A percentile compares a stretch with the other conserved stretches of the same genome.
Evolutionary conservation across 2,888 invertebrate species (phyloP).

Genomic region (Heliconius ethilla): DNA sequence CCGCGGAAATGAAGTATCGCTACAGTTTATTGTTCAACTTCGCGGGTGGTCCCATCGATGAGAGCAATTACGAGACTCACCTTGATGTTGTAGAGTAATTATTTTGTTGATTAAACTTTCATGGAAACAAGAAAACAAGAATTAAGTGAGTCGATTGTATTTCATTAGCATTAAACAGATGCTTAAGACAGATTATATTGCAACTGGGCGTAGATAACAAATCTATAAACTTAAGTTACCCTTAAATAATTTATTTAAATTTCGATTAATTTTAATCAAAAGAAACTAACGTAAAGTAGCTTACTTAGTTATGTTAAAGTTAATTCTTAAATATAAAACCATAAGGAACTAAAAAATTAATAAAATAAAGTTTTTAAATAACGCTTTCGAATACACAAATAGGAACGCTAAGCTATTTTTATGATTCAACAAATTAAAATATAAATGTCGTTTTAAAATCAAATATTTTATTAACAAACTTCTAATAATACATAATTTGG

Average conservation of each 20-base stretch:
- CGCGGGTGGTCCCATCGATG: constrained; percentile 40
- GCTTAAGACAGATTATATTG: constrained; percentile 4
- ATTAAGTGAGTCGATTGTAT: constrained; percentile 7
- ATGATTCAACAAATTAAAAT: background rate
- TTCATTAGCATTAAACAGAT: constrained; percentile 23
- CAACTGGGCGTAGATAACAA: background rate
- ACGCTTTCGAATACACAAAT: background rate
- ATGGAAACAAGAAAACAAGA: constrained; percentile 21
- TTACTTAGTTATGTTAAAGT: too few relatives aligned
- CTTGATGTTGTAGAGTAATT: constrained; percentile 28
- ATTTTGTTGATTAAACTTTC: constrained; percentile 37
- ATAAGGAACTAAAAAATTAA: background rate
- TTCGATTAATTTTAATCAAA: too few relatives aligned
- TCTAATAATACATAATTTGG: too few relatives aligned
- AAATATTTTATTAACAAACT: background rate
- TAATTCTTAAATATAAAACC: too few relatives aligned
- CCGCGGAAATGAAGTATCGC: constrained; percentile 8
- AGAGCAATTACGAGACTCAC: constrained; percentile 35
- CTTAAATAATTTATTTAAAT: background rate
- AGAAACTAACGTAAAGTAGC: too few relatives aligned
- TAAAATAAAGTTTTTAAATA: background rate
- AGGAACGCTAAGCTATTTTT: background rate
- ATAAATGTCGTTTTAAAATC: background rate
- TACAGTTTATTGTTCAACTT: constrained; percentile 14
- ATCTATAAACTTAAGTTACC: background rate